A percentile compares a stretch with the other conserved stretches of the same genome.
Evolutionary conservation across 2,113 vertebrate genomes (phyloP).

Genomic region (Apteryx mantelli): DNA sequence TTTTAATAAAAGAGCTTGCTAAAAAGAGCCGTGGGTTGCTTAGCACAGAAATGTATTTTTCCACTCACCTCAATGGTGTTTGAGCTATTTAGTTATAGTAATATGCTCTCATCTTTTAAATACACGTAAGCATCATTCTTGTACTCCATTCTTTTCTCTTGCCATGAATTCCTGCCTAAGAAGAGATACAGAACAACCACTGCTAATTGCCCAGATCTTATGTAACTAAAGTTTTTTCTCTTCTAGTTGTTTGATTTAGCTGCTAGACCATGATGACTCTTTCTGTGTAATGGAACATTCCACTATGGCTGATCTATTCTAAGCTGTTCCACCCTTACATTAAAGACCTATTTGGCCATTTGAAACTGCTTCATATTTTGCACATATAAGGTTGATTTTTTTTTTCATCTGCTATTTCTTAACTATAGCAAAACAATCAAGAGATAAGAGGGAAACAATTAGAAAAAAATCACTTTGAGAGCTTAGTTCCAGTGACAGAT

Average conservation of each 20-base stretch:
- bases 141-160: not conserved
- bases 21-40: not conserved
- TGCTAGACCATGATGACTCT: not conserved
- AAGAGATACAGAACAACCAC: not conserved
- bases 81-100: not conserved
- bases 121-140: not conserved
- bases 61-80: not conserved
- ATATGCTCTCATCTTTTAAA: not conserved
- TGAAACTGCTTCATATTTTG: not conserved
- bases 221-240: not conserved
- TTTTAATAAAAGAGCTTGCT: not conserved
- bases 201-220: not conserved
- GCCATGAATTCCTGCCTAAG: not conserved
- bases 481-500: not conserved
- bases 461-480: not conserved
- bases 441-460: not conserved
- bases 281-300: not conserved
- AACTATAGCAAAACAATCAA: not conserved
- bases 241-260: not conserved
- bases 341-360: not conserved
- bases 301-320: not conserved
- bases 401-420: not conserved
- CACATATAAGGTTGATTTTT: not conserved
- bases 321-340: not conserved
- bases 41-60: not conserved